Evolutionary conservation across 92 coral and sea anemone species (phyloP), one percentile per base, ranked within the genome.

Genomic region (Chrysogorgia sp.): DNA sequence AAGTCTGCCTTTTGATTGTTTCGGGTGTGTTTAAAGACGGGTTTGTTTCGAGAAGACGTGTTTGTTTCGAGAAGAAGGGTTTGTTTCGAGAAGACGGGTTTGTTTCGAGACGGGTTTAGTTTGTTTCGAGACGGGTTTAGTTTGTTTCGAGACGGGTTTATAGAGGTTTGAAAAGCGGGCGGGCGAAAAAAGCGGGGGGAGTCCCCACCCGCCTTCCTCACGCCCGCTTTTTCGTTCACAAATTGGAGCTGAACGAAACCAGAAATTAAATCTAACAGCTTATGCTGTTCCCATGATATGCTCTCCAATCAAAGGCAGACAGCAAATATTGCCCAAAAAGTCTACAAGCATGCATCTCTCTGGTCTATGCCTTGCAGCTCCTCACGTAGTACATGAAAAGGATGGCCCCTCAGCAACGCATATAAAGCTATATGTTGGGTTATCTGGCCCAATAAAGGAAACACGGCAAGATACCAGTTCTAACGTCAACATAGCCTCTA

Each of bases 371-470:
- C 66, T 60, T 60, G 66, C 66, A 10, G 66, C 21, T 30, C 34
- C 66, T 20, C 49, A 37, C 37, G 50, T 65, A 13, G 20, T 33
- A 17, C 71, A 37, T 37, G 71, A 49, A 37, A 34, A 65, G 10
- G 71, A 65, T 33, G 71, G 71, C 37, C 49, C 50, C 21, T 32
- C 71, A 33, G 71, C 71, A 15, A 65, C 37, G 48, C 71, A 65
- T 37, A 65, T 49, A 7, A 65, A 20, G n/a, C 71, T 65, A 3
- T 45, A 49, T 10, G 32, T 45, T 45, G 26, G 32, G 13, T 15
- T 65, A 29, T 65, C 71, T 33, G 71, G 71, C 37, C 71, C 71
- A 65, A 49, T 61, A 20, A 32, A 10, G 17, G 68, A n/a, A n/a
- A 40, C 68, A 61, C 34, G 29, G 10, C 71, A 31, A 35, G 29